Conservation (phyloP, 1,140 invertebrate species). For the Gryllus bimaculatus region DNA sequence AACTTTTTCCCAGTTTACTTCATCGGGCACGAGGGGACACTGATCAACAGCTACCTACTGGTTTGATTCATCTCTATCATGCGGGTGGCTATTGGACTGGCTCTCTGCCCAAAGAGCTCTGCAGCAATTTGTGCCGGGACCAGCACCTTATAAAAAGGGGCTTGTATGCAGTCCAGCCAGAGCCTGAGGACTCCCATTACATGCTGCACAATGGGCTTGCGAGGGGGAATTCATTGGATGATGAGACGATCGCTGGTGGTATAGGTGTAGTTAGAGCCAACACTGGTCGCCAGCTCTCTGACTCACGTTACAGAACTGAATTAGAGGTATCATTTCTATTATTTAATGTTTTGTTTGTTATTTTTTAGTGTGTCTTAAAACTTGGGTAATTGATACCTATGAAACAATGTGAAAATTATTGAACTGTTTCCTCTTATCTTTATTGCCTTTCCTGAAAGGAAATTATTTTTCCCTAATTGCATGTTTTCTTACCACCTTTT, state of each 20-base stretch:
- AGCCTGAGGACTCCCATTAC: neutral
- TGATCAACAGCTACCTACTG: neutral
- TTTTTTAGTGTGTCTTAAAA: neutral
- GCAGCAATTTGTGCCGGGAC: neutral
- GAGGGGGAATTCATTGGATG: neutral
- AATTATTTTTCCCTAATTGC: too few species aligned
- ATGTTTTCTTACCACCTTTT: too few species aligned
- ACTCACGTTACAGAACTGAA: conserved; percentile 15
- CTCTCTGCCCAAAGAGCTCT: neutral
- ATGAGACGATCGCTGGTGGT: conserved; percentile 10
- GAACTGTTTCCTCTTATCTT: too few species aligned
- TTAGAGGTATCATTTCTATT: conserved; percentile 27
- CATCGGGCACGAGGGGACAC: neutral
- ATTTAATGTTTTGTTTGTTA: conserved; percentile 21
- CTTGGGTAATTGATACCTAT: too few species aligned
- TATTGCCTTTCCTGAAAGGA: too few species aligned
- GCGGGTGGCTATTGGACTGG: neutral
- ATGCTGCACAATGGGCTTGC: neutral
- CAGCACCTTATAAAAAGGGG: neutral
- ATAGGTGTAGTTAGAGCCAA: conserved; percentile 19
- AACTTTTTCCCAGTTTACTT: neutral
- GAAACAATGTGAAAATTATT: too few species aligned
- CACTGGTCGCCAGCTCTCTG: conserved; percentile 17
- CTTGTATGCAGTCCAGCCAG: neutral
- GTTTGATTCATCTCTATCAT: neutral